Evolutionary conservation across 2,888 invertebrate genomes (phyloP).

Genomic region (Napeogenes inachia): DNA sequence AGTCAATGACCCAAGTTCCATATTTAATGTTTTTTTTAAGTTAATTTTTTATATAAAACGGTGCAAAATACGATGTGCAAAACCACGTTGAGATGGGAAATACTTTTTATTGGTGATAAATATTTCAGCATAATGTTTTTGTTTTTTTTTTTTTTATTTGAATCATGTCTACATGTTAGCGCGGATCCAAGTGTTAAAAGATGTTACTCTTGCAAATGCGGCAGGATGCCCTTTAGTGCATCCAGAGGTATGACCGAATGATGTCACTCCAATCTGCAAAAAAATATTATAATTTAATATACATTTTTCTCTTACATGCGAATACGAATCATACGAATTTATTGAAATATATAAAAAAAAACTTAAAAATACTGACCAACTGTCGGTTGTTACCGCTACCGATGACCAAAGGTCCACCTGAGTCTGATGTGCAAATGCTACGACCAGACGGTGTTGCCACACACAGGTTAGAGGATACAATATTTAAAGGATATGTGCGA

Average conservation of each 20-base stretch:
- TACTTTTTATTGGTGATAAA: too few species aligned
- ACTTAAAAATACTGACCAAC: too few species aligned
- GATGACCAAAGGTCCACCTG: not conserved
- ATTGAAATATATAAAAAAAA: too few species aligned
- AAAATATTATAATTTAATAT: not conserved
- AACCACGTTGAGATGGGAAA: too few species aligned
- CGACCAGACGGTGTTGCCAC: not conserved
- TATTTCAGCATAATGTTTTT: too few species aligned
- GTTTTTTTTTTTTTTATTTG: not conserved
- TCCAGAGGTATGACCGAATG: constrained; percentile 33
- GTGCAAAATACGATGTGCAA: too few species aligned
- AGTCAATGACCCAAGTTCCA: too few species aligned
- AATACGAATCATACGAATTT: too few species aligned
- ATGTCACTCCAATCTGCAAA: constrained; percentile 30
- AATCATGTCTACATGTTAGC: constrained; percentile 22
- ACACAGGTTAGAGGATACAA: not conserved
- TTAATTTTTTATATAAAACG: too few species aligned
- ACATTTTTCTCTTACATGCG: not conserved
- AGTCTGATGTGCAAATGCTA: not conserved
- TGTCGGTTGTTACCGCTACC: not conserved
- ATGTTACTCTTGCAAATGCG: constrained; percentile 37
- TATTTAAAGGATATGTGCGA: not conserved
- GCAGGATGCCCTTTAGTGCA: constrained; percentile 36
- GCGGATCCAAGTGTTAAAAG: constrained; percentile 36
- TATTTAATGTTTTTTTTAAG: too few species aligned